Evolutionary conservation across 2,113 vertebrate species (phyloP).

Genomic region (Otolemur garnettii): DNA sequence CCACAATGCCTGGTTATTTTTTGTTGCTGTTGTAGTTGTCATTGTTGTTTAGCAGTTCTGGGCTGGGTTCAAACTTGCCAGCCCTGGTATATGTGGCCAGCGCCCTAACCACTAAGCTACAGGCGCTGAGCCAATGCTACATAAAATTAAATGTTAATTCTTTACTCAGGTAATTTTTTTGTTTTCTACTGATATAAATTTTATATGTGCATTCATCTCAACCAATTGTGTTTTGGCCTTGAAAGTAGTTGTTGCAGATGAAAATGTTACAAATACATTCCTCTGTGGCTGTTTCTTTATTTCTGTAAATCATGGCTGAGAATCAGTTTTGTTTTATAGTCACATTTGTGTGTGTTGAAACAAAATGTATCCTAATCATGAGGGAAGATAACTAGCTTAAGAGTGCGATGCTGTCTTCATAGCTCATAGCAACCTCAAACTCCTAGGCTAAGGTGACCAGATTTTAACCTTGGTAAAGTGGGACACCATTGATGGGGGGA

Average conservation of each 20-base stretch:
- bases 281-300: neutral
- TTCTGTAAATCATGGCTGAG: neutral
- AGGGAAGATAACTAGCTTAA: conserved; percentile 1
- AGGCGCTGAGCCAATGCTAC: neutral
- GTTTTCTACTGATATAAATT: neutral
- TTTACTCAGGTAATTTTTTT: conserved; percentile 8
- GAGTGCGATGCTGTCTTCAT: too few relatives aligned
- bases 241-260: conserved; percentile 11
- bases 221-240: neutral
- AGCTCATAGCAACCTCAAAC: neutral
- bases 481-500: too few relatives aligned
- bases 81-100: too few relatives aligned
- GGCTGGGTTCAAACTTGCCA: too few relatives aligned
- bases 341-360: neutral
- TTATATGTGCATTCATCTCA: neutral
- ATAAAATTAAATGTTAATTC: conserved; percentile 33
- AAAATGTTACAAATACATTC: neutral
- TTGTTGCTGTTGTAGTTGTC: too few relatives aligned
- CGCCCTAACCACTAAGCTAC: too few relatives aligned
- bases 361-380: neutral
- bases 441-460: neutral
- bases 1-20: too few relatives aligned
- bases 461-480: too few relatives aligned
- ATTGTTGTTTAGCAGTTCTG: too few relatives aligned
- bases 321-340: neutral